Percentiles rank a stretch among this genome's conserved stretches.
These are phyloP conservation scores for Isotomurus palustris DNA, from an alignment of 2,888 invertebrate genomes.

Conservation along the genomic window DNA sequence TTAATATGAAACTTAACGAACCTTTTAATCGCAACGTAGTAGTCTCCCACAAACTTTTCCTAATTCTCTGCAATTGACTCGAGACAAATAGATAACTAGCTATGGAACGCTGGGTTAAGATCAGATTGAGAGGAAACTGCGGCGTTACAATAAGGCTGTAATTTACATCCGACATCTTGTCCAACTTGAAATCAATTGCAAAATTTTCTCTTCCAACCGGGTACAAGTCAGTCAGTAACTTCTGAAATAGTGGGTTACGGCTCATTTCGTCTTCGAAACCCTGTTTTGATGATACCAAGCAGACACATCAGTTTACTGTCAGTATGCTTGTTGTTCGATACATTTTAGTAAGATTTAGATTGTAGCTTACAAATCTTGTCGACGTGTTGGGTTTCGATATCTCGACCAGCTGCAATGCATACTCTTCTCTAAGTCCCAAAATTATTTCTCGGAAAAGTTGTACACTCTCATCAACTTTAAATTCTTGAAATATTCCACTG, in stretches of 20 bases:
- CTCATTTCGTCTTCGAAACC: constrained; percentile 24
- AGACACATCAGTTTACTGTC: background rate
- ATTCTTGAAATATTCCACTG: constrained; percentile 26
- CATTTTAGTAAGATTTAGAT: background rate
- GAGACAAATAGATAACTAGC: constrained; percentile 34
- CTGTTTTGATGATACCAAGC: too few species aligned
- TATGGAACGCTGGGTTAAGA: constrained; percentile 26
- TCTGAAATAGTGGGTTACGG: constrained; percentile 31
- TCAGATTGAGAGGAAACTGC: constrained; percentile 36
- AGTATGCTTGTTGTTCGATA: background rate
- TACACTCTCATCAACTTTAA: constrained; percentile 31
- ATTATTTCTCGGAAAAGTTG: constrained; percentile 37
- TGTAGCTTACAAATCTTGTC: constrained; percentile 17
- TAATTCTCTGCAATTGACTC: constrained; percentile 28
- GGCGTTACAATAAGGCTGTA: constrained; percentile 29
- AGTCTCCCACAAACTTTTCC: constrained; percentile 37
- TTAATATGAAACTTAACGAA: constrained; percentile 6
- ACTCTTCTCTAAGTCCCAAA: constrained; percentile 36
- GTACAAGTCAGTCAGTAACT: constrained; percentile 34
- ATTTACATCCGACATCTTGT: constrained; percentile 13
- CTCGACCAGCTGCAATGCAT: constrained; percentile 24
- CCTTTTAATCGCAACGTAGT: constrained; percentile 29
- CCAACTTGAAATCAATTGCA: constrained; percentile 24
- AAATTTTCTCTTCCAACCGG: constrained; percentile 37
- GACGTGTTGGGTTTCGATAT: constrained; percentile 15